Evolutionary conservation across 2,888 invertebrate species (phyloP).

Genomic region (Apamea monoglypha): DNA sequence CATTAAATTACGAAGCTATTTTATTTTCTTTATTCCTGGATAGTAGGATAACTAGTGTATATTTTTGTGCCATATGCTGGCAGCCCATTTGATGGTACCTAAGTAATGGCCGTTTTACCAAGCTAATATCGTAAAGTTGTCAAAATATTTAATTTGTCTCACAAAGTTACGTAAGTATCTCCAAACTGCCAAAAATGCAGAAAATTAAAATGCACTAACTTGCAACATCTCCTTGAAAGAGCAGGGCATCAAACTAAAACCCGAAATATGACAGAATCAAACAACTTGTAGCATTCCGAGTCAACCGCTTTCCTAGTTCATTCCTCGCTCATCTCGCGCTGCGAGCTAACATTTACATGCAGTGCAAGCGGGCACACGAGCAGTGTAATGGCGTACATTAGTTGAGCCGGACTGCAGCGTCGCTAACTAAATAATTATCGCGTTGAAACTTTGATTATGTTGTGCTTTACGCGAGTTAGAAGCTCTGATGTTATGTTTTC

Average conservation of each 20-base stretch:
- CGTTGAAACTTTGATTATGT: conserved; percentile 60
- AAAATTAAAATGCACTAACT: neutral
- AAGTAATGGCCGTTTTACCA: neutral
- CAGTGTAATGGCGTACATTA: conserved; percentile 58
- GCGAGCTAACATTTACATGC: conserved; percentile 1
- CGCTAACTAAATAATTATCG: conserved; percentile 65
- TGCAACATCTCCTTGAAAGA: neutral
- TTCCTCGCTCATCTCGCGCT: conserved; percentile 36
- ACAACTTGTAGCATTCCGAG: neutral
- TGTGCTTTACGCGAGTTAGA: conserved; percentile 27
- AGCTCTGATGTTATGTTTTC: conserved; percentile 37
- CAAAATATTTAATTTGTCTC: neutral
- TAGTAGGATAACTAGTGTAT: neutral
- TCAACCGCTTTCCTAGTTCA: neutral
- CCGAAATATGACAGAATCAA: neutral
- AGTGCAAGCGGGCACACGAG: conserved; percentile 45
- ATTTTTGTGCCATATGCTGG: neutral
- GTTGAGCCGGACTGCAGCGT: conserved; percentile 45
- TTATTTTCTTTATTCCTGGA: neutral
- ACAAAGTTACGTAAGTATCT: neutral
- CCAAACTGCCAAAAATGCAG: neutral
- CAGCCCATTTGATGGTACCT: neutral
- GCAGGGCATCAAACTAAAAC: too few relatives aligned
- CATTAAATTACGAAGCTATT: neutral
- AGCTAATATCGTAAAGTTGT: neutral